Evolutionary conservation across 2,888 invertebrate genomes (phyloP).

Genomic region (Ametastegia equiseti): DNA sequence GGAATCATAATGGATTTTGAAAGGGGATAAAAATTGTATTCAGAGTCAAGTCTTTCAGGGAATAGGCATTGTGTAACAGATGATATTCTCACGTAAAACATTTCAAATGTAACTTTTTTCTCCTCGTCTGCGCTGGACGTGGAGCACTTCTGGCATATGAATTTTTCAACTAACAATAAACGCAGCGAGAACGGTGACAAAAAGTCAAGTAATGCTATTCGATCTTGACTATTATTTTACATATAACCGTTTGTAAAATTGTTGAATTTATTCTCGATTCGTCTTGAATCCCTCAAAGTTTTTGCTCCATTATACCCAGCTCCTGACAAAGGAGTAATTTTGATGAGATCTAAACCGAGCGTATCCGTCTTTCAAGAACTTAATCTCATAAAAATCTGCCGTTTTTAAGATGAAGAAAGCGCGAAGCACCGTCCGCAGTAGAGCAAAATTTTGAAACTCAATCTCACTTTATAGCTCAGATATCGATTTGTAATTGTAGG

Average conservation of each 20-base stretch:
- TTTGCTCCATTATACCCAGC: slow-evolving; percentile 5
- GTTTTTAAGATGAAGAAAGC: background rate
- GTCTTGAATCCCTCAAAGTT: too few species aligned
- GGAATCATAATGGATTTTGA: background rate
- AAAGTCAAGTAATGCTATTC: background rate
- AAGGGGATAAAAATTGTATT: background rate
- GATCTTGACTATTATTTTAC: background rate
- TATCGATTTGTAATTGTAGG: background rate
- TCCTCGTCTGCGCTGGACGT: background rate
- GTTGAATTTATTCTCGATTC: too few species aligned
- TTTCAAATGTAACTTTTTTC: background rate
- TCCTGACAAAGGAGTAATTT: background rate
- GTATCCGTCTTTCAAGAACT: background rate
- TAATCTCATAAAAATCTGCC: background rate
- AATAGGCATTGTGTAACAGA: background rate
- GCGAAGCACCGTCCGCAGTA: background rate
- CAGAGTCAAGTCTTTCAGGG: background rate
- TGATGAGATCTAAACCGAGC: background rate
- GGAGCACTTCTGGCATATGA: background rate
- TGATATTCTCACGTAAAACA: background rate
- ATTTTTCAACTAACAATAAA: background rate
- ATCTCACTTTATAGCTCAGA: background rate
- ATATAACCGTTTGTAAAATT: background rate
- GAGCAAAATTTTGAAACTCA: background rate
- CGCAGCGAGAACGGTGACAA: background rate